Percentiles rank a stretch among this genome's conserved stretches.
Evolutionary conservation across 2,113 vertebrate genomes (phyloP).

Genomic region (Cryptotis parvus): DNA sequence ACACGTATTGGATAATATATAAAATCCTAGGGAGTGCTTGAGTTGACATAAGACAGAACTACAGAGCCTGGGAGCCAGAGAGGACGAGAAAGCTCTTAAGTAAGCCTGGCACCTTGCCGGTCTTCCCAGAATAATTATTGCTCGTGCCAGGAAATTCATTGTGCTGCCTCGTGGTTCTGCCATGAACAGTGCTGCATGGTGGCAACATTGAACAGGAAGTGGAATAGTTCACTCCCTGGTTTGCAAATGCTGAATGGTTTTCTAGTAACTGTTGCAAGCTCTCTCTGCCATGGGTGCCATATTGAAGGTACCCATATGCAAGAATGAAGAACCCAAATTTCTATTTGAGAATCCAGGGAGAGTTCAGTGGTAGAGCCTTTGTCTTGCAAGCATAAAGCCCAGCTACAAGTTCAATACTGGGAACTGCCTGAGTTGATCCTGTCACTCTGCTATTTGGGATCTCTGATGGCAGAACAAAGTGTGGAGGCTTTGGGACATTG

Average conservation of each 20-base stretch:
- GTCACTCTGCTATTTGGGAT: too few species aligned
- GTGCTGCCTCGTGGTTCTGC: neutral
- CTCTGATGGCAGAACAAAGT: too few species aligned
- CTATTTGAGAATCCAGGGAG: too few species aligned
- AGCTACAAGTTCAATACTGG: too few species aligned
- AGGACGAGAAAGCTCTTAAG: accelerated
- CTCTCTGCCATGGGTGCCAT: neutral
- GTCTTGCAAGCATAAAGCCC: too few species aligned
- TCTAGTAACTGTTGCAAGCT: neutral
- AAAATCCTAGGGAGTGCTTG: neutral
- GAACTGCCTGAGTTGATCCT: too few species aligned
- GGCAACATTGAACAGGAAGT: neutral
- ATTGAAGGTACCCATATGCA: neutral
- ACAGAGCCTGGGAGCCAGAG: neutral
- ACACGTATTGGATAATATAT: neutral
- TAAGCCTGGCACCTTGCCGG: accelerated
- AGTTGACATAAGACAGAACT: neutral
- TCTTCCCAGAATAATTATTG: neutral
- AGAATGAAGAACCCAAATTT: neutral
- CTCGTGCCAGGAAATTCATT: neutral
- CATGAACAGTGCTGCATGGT: neutral
- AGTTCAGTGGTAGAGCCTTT: too few species aligned
- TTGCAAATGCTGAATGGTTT: neutral
- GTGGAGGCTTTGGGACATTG: too few species aligned
- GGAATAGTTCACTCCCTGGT: accelerated